A percentile compares a stretch with the other conserved stretches of the same genome.
Conservation (phyloP, 2,888 invertebrate genomes). For the Slavum lentiscoides region DNA sequence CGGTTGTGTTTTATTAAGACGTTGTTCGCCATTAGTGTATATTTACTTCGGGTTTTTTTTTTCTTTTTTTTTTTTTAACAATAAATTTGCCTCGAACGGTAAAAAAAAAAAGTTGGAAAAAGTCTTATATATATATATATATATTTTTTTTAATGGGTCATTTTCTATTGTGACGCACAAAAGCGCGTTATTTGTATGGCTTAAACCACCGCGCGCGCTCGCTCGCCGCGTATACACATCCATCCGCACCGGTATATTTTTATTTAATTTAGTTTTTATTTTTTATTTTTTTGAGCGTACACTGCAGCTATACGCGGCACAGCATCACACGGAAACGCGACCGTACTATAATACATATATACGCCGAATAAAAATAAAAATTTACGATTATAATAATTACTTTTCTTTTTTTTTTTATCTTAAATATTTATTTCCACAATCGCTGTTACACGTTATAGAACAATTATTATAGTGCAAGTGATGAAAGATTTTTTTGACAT, state of each 20-base stretch:
- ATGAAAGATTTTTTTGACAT: no score
- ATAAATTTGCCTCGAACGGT: slow-evolving; percentile 31
- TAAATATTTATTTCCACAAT: no score
- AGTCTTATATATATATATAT: not conserved
- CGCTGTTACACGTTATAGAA: no score
- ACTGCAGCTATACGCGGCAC: no score
- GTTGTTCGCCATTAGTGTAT: slow-evolving; percentile 22
- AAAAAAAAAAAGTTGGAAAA: slow-evolving; percentile 17
- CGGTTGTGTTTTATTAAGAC: no score
- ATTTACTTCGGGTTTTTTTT: slow-evolving; percentile 14
- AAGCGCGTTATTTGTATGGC: slow-evolving; percentile 47
- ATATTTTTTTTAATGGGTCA: slow-evolving; percentile 32
- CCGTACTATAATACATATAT: not conserved
- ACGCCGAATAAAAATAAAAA: not conserved
- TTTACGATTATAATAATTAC: no score
- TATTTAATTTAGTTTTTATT: slow-evolving; percentile 33
- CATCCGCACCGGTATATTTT: slow-evolving; percentile 11
- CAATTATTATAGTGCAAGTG: no score
- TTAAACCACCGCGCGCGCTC: slow-evolving; percentile 23
- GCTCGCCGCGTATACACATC: slow-evolving; percentile 27
- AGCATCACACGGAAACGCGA: not conserved
- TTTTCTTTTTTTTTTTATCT: no score
- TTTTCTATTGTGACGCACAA: slow-evolving; percentile 41
- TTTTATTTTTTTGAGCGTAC: not conserved
- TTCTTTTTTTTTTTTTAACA: not conserved